Evolutionary conservation across 1,140 invertebrate species (phyloP), one percentile per base, ranked within the genome.

Genomic region (Orchesella cincta): DNA sequence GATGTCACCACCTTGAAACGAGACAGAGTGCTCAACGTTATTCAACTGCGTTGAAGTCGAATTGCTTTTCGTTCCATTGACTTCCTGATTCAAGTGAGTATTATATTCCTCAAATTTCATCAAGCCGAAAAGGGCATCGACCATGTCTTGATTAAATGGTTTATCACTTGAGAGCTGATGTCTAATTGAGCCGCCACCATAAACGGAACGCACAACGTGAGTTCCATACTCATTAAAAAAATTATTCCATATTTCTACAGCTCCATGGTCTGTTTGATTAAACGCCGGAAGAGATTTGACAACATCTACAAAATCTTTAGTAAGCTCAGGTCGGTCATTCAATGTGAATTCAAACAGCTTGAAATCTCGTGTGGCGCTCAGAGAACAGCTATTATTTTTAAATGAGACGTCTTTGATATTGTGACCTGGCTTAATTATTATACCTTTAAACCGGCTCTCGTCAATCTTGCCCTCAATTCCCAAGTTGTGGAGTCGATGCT

Each of bases 171-270:
- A 5, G 12, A 78, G 62, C 0, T 39, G 1, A 34, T 74, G 34
- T 75, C 74, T 34, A 20, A 78, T 78, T 1, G 73, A 33, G 0
- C 76, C 76, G 8, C 76, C 76, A 16, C 76, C 76, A 70, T 74
- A 78, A 36, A 71, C 62, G 26, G 72, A 74, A 20, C 52, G 26
- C 16, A 78, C 76, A 0, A 78, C 76, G 36, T 78, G 76, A 14
- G 73, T 74, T 51, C 76, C 76, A 26, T 78, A 78, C 12, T 39
- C 70, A 3, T 64, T 34, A 33, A 78, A 78, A 33, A 78, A 78
- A 12, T 23, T 8, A n/a, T 29, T 71, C 76, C 76, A 78, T 1
- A 34, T 33, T 1, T 34, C 26, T 1, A 75, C 73, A 29, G 26
- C 64, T 18, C 46, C 64, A 18, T 74, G 76, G 26, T 78, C 73